Evolutionary conservation across 23 tunicate species (phyloP), one percentile per base, ranked within the genome.

Genomic region (Trididemnum nubilum): DNA sequence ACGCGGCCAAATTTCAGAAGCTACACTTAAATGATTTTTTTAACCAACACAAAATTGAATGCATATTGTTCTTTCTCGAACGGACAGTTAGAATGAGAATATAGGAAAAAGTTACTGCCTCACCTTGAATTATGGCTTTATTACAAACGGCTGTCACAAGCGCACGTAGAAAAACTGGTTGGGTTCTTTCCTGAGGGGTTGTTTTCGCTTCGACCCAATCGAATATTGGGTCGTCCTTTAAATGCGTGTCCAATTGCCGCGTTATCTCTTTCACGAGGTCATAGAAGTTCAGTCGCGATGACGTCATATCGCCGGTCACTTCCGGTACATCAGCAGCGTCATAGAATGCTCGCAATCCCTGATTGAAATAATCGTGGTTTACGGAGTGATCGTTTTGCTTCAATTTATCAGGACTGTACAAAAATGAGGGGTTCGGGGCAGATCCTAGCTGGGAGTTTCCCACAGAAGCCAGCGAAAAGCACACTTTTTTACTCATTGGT

Each of bases 201-300:
- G 60, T 52, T 1, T 29, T 87, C 39, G 71, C 58, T 27, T 87
- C 85, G 0, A 87, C 65, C 91, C 91, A 87, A 52, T 87, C 85
- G 50, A 81, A 87, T 9, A 87, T 87, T 3, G 54, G 35, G 28
- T 87, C 91, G 81, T 81, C 34, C 18, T 35, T 2, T 18, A 21
- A 27, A 26, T 78, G 39, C 34, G 28, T 33, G 40, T 85, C 66
- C 34, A 85, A 44, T 27, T 81, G 69, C 44, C 66, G 27, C 26
- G 71, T 79, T 2, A 85, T 51, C 2, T 7, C 38, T 2, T 35
- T 4, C 12, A 52, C 66, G 22, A 34, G 18, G n/a, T 35, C 29
- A 38, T 51, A 2, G 81, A 77, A 77, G 21, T 52, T 37, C 28
- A 73, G 2, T 18, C 59, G 58, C 59, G 9, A 4, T 28, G 59